phyloP scores from a whole-genome alignment of 2,797 vertebrate species.

The Sphenopsis melanotis region DNA sequence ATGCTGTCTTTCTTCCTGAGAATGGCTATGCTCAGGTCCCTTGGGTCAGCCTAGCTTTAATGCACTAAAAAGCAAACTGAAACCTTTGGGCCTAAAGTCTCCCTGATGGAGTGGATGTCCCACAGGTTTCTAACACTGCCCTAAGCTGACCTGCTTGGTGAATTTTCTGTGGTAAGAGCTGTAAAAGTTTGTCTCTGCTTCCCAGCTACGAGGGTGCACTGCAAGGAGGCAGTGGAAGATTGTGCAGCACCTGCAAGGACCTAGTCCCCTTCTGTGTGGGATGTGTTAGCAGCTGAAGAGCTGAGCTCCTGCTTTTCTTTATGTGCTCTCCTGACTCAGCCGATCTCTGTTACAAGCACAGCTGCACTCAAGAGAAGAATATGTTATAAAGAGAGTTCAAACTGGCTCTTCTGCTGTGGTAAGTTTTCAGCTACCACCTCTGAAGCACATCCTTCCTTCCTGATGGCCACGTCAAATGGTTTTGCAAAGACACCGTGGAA shows the following conservation, averaged over 20 bases:
- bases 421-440: neutral
- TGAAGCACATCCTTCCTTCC: neutral
- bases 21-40: neutral
- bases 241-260: conserved; percentile 3
- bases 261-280: conserved; percentile 24
- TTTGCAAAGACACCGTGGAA: neutral
- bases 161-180: neutral
- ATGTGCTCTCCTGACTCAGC: conserved; percentile 40
- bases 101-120: neutral
- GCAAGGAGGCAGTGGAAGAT: neutral
- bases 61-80: neutral
- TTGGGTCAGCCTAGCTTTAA: neutral
- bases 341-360: neutral
- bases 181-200: neutral
- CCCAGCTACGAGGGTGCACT: neutral
- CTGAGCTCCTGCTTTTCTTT: conserved; percentile 45
- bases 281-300: conserved; percentile 24
- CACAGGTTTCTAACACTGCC: neutral
- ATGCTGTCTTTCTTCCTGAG: neutral
- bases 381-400: neutral
- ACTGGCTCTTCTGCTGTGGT: neutral
- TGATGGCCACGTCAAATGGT: neutral
- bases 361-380: conserved; percentile 15
- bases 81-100: neutral
- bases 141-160: neutral